Evolutionary conservation across 2,113 vertebrate genomes (phyloP).

Genomic region (Clarias batrachus): DNA sequence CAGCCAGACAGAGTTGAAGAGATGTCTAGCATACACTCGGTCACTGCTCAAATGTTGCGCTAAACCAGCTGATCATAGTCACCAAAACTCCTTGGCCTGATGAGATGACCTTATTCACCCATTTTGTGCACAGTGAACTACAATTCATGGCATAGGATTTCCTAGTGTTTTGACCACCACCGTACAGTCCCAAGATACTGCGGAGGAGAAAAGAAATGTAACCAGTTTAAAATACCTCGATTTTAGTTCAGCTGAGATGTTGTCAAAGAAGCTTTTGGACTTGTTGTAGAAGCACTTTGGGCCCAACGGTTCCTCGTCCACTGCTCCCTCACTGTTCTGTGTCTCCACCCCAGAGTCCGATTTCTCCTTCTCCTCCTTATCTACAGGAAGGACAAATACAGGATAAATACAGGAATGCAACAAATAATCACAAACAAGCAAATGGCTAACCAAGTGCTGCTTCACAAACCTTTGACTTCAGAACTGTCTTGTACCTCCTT

Average conservation of each 20-base stretch:
- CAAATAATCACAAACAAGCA: too few relatives aligned
- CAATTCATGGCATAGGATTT: too few relatives aligned
- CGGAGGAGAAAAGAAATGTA: neutral
- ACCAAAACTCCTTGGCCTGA: too few relatives aligned
- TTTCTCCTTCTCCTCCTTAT: slow-evolving; percentile 73
- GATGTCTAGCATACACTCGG: too few relatives aligned
- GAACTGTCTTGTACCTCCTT: slow-evolving; percentile 81
- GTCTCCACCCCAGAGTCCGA: slow-evolving; percentile 74
- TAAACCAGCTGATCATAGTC: too few relatives aligned
- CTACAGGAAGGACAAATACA: neutral
- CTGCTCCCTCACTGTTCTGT: slow-evolving; percentile 61
- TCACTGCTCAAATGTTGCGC: too few relatives aligned
- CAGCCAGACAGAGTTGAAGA: too few relatives aligned
- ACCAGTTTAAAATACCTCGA: slow-evolving; percentile 73
- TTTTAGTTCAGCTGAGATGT: slow-evolving; percentile 90
- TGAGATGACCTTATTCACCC: too few relatives aligned
- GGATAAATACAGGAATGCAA: too few relatives aligned
- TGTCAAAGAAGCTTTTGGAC: slow-evolving; percentile 96
- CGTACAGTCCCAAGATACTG: neutral
- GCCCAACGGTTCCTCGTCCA: slow-evolving; percentile 77
- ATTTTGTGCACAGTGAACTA: too few relatives aligned
- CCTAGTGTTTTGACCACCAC: too few relatives aligned
- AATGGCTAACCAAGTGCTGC: too few relatives aligned
- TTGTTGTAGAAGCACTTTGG: slow-evolving; percentile 93
- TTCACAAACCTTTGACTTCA: slow-evolving; percentile 77